Evolutionary conservation across 2,888 invertebrate genomes (phyloP), one percentile per base, ranked within the genome.

Genomic region (Tipula vernalis): DNA sequence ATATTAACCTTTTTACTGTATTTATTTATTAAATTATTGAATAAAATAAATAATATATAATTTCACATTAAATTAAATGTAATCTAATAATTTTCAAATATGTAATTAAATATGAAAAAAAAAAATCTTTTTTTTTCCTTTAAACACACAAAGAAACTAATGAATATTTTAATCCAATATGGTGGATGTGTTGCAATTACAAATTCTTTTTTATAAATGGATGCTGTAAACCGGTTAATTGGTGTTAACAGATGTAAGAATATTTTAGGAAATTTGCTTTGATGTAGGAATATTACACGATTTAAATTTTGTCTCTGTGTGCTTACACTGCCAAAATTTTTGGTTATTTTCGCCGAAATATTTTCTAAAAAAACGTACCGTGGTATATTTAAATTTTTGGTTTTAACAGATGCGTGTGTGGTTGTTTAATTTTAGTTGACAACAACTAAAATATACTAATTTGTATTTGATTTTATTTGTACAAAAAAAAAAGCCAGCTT

Each of bases 101-200:
- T 71, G 71, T 71, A 71, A 71, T 71, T 71, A 71, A 71, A 71
- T 71, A 71, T 71, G 71, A 71, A 71, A 84, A 84, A 39, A 84
- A 28, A 28, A 28, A 28, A n/a, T n/a, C n/a, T n/a, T 84, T 8
- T 84, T 84, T 84, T 39, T 84, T 84, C 39, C 84, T 13, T 84
- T 84, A 15, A 84, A 15, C 15, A 83, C 83, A 84, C 84, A 84
- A 84, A 84, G 84, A 84, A 83, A 84, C 41, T n/a, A 39, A 15
- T 39, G 41, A 84, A 84, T 84, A 84, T 84, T 71, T 28, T 71
- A 71, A 84, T 84, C 41, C 84, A 84, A 84, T 84, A 84, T 84
- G 84, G 84, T 39, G 84, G 84, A 84, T 39, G 36, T 83, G 84
- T 84, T 39, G 84, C 39, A 84, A 84, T 39, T 84, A 84, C 84